A percentile compares a stretch with the other conserved stretches of the same genome.
These are phyloP conservation scores for Anoplopoma fimbria DNA, from an alignment of 2,113 vertebrate species.

Conservation along the genomic window DNA sequence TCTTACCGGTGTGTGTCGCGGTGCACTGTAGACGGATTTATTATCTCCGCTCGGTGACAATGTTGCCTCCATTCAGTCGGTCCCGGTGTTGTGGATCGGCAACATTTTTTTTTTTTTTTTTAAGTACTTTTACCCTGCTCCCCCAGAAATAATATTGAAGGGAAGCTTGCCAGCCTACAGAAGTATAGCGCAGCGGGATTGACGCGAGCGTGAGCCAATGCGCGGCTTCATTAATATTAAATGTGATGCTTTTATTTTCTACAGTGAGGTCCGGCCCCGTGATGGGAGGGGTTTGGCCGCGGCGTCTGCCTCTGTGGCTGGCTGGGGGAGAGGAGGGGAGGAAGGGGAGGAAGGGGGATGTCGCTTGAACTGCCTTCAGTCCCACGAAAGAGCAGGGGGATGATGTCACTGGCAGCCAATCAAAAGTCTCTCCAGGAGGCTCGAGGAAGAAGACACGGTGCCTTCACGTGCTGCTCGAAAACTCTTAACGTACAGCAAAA, in stretches of 20 bases:
- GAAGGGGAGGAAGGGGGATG: slow-evolving; percentile 48
- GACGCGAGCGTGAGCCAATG: slow-evolving; percentile 79
- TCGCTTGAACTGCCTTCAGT: slow-evolving; percentile 60
- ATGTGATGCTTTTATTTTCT: slow-evolving; percentile 25
- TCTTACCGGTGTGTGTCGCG: slow-evolving; percentile 73
- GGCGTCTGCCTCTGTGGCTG: slow-evolving; percentile 46
- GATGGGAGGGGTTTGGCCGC: slow-evolving; percentile 58
- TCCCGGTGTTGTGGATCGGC: slow-evolving; percentile 85
- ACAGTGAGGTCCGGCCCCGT: slow-evolving; percentile 69
- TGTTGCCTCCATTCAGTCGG: slow-evolving; percentile 84
- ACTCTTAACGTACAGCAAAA: neutral
- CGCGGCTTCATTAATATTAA: slow-evolving; percentile 73
- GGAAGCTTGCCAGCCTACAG: slow-evolving; percentile 80
- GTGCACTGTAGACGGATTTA: slow-evolving; percentile 58
- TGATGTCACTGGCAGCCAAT: slow-evolving; percentile 97
- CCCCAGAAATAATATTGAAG: slow-evolving; percentile 86
- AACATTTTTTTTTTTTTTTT: slow-evolving; percentile 83
- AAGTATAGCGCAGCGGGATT: slow-evolving; percentile 74
- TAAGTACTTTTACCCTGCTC: slow-evolving; percentile 87
- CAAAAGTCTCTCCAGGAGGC: slow-evolving; percentile 71
- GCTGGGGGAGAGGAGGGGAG: neutral
- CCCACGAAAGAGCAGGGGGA: slow-evolving; percentile 80
- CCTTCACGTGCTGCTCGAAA: slow-evolving; percentile 59
- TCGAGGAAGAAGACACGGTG: slow-evolving; percentile 47
- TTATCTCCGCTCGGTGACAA: slow-evolving; percentile 64